Conservation (phyloP, 2,888 invertebrate species). For the Synanthedon vespiformis region DNA sequence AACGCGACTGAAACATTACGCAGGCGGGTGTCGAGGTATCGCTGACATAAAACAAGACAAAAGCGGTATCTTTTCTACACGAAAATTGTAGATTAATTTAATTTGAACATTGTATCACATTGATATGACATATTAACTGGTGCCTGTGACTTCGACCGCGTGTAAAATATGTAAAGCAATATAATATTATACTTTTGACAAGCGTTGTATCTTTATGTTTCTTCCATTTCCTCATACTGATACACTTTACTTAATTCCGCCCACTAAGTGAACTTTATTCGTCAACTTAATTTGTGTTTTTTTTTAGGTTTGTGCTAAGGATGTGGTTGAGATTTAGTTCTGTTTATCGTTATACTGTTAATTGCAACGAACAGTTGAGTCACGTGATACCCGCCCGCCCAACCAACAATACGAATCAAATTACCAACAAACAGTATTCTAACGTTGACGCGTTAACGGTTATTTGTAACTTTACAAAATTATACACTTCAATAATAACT, state of each 20-base stretch:
- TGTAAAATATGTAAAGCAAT: too few relatives aligned
- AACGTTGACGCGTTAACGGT: not conserved
- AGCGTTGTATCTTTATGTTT: too few relatives aligned
- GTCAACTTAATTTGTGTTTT: too few relatives aligned
- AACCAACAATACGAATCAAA: conserved; percentile 31
- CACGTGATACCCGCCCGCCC: conserved; percentile 32
- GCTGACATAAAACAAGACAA: not conserved
- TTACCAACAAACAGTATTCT: conserved; percentile 27
- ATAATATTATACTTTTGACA: too few relatives aligned
- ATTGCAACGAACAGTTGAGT: conserved; percentile 8
- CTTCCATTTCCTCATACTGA: too few relatives aligned
- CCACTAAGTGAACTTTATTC: too few relatives aligned
- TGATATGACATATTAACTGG: too few relatives aligned
- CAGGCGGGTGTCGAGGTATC: conserved; percentile 22
- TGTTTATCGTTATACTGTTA: not conserved
- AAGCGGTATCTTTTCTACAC: not conserved
- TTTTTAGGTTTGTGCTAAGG: not conserved
- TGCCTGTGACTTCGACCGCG: too few relatives aligned
- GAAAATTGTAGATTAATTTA: too few relatives aligned
- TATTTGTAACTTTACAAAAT: not conserved
- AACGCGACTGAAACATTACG: conserved; percentile 64
- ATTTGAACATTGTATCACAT: too few relatives aligned
- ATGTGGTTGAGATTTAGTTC: not conserved
- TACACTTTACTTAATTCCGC: too few relatives aligned
- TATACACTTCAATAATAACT: not conserved